Conservation (phyloP, 1,140 invertebrate genomes). For the Octopus sinensis region DNA sequence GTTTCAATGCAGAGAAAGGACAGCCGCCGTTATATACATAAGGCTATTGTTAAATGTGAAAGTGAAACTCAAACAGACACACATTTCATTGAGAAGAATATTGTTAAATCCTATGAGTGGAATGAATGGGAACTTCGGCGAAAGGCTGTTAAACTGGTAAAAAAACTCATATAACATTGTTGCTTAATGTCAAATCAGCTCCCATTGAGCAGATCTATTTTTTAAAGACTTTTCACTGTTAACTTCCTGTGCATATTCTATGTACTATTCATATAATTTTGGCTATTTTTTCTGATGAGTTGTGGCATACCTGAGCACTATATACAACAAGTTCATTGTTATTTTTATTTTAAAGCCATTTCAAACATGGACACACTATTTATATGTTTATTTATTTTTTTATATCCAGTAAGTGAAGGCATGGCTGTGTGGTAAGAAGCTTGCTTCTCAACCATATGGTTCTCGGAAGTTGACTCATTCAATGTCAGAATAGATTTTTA, state of each 20-base stretch:
- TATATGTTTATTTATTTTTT: neutral
- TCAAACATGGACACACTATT: neutral
- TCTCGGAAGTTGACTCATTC: too few species aligned
- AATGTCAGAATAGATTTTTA: too few species aligned
- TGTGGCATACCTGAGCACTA: neutral
- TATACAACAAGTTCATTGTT: neutral
- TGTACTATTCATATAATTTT: neutral
- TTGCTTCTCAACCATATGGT: too few species aligned
- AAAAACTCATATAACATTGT: too few species aligned
- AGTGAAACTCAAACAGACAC: slow-evolving; percentile 70
- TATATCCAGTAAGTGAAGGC: too few species aligned
- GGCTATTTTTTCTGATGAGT: neutral
- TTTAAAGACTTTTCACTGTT: neutral
- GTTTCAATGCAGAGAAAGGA: slow-evolving; percentile 43
- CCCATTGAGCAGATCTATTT: neutral
- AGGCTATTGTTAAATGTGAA: slow-evolving; percentile 60
- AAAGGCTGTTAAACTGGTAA: slow-evolving; percentile 69
- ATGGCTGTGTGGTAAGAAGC: too few species aligned
- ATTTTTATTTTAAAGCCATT: neutral
- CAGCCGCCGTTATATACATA: slow-evolving; percentile 54
- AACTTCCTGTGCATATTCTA: neutral
- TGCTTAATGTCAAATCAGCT: neutral
- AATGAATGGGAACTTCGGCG: slow-evolving; percentile 75
- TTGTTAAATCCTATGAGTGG: slow-evolving; percentile 70
- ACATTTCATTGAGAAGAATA: slow-evolving; percentile 66